A percentile compares a stretch with the other conserved stretches of the same genome.
phyloP scores from a whole-genome alignment of 2,888 invertebrate species.

The Cheilosia impressa region DNA sequence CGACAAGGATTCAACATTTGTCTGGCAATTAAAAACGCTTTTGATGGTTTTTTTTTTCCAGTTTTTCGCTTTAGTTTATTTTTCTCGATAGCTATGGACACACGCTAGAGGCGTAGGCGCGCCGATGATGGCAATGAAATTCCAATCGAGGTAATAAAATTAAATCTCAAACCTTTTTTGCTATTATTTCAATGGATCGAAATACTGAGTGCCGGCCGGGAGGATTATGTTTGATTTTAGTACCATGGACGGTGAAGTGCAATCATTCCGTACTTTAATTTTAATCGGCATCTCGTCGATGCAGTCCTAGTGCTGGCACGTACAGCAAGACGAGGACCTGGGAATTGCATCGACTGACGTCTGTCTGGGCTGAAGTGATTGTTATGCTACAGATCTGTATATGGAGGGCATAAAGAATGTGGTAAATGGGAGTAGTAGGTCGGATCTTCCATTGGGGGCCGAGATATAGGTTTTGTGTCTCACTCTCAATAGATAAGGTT shows the following conservation, averaged over 20 bases:
- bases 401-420: constrained; percentile 9
- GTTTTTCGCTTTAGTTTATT: neutral
- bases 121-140: constrained; percentile 56
- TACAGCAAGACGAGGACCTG: constrained; percentile 2
- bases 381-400: constrained; percentile 6
- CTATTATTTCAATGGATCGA: neutral
- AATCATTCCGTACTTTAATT: constrained; percentile 61
- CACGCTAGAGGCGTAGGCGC: constrained; percentile 50
- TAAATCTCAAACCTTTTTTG: constrained; percentile 20
- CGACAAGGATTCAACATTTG: constrained; percentile 68
- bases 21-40: constrained; percentile 66
- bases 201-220: constrained; percentile 17
- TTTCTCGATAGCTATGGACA: constrained; percentile 18
- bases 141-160: constrained; percentile 68
- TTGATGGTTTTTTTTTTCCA: constrained; percentile 32
- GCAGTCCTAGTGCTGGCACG: constrained; percentile 22
- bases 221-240: constrained; percentile 29
- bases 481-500: constrained; percentile 49
- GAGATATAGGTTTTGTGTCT: constrained; percentile 20
- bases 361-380: constrained; percentile 37
- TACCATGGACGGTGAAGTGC: constrained; percentile 37
- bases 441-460: constrained; percentile 4
- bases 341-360: constrained; percentile 20
- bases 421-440: constrained; percentile 48
- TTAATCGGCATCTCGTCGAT: constrained; percentile 45